Evolutionary conservation across 2,113 vertebrate species (phyloP).

Genomic region (Cyprinodon tularosa): DNA sequence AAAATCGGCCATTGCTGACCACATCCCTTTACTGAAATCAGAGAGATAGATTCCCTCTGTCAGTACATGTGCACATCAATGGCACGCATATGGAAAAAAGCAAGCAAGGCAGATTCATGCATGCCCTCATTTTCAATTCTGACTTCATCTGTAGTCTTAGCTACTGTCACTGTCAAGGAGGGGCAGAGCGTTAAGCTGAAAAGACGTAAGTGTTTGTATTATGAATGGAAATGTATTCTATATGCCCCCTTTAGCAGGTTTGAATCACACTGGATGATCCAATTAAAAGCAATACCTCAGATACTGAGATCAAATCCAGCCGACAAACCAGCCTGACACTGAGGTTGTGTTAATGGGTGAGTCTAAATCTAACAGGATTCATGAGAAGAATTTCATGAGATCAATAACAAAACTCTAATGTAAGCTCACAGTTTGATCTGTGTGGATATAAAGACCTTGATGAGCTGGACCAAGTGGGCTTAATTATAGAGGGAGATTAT

Average conservation of each 20-base stretch:
- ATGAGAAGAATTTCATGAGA: conserved; percentile 65
- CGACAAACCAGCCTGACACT: conserved; percentile 20
- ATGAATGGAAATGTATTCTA: conserved; percentile 28
- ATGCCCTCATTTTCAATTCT: conserved; percentile 58
- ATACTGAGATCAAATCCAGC: conserved; percentile 14
- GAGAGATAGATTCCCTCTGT: conserved; percentile 16
- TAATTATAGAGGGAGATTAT: conserved; percentile 51
- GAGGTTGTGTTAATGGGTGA: conserved; percentile 26
- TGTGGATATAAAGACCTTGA: conserved; percentile 61
- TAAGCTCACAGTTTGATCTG: conserved; percentile 61
- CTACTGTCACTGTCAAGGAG: conserved; percentile 16
- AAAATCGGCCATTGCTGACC: background rate
- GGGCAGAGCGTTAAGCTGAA: conserved; percentile 19
- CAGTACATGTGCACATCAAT: conserved; percentile 11
- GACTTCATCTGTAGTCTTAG: conserved; percentile 52
- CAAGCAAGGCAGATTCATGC: conserved; percentile 54
- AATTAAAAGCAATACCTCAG: conserved; percentile 17
- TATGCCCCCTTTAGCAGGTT: conserved; percentile 21
- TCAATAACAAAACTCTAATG: conserved; percentile 62
- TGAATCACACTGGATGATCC: conserved; percentile 8
- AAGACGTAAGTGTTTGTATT: conserved; percentile 23
- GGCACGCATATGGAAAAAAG: conserved; percentile 27
- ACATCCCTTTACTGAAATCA: conserved; percentile 19
- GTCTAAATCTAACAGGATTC: conserved; percentile 30
- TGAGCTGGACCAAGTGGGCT: conserved; percentile 46